Base-by-base conservation (phyloP, 1,140 invertebrate species). In the Agraylea sexmaculata region DNA sequence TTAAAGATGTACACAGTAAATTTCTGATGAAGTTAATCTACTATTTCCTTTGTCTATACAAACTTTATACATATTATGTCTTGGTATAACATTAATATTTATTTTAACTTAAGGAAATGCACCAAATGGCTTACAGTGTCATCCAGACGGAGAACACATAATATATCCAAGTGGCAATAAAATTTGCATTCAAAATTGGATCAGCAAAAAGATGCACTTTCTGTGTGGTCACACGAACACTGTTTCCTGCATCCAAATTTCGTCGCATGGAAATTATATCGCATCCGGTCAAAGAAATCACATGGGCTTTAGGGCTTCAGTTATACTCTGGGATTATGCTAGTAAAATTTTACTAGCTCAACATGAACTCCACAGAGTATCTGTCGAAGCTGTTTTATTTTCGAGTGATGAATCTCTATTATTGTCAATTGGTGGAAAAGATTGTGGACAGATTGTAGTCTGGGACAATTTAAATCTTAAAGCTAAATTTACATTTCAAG, bases 261-360 rank as follows among this genome's bases (percentile, higher is more conserved):
- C 88, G 3, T 69, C 71, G 2, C 70, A 71, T 45, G 89, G 89
- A 27, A 76, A 76, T 18, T 87, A 77, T 51, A 62, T 94, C 22
- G 89, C 84, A 15, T 88, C 87, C 7, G 89, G 90, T 0, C 87
- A 92, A 61, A 74, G 85, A 8, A 93, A 84, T 54, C 79, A 90
- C 52, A 85, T 88, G 56, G 89, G 88, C 4, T 92, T 91, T 56
- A 88, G 87, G 71, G 83, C 88, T 4, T 71, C 71, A 43, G 79
- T 88, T 0, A 88, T 90, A 47, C 57, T 95, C 12, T 95, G 89
- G 88, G 76, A 90, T 54, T 92, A 81, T 53, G 68, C 77, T 5
- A 69, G 66, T 27, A 72, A 69, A 42, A 64, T 59, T 21, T 56
- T 77, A 30, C 58, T 81, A 28, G 68, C 71, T 1, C 75, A 71